Conservation (phyloP, 2,888 invertebrate species). For the Rosalia funebris region DNA sequence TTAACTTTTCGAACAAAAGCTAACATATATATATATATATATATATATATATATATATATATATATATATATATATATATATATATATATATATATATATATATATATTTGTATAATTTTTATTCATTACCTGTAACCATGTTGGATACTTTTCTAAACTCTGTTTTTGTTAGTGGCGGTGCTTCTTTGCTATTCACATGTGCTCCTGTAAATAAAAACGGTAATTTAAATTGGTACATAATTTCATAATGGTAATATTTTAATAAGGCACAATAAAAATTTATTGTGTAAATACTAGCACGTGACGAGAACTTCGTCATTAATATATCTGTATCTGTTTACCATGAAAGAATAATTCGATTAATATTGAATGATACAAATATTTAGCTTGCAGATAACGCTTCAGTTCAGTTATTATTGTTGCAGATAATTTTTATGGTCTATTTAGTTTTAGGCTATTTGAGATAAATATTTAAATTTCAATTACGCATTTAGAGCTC, state of each 20-base stretch:
- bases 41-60: no score
- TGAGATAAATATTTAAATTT: not conserved
- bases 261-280: no score
- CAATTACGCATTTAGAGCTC: not conserved
- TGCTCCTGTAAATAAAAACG: slow-evolving; percentile 13
- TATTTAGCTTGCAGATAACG: slow-evolving; percentile 19
- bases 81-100: no score
- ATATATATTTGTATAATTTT: no score
- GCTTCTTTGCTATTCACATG: slow-evolving; percentile 5
- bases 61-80: no score
- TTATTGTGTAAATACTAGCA: no score
- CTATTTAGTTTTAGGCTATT: slow-evolving; percentile 8
- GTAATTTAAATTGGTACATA: no score
- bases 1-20: no score
- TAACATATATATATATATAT: no score
- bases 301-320: no score
- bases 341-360: slow-evolving; percentile 8
- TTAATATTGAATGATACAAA: slow-evolving; percentile 13
- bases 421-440: slow-evolving; percentile 9
- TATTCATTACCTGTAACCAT: slow-evolving; percentile 13
- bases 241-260: no score
- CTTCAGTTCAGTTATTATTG: slow-evolving; percentile 8
- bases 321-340: slow-evolving; percentile 9
- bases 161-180: not conserved
- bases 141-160: not conserved